Evolutionary conservation across 2,888 invertebrate species (phyloP).

Genomic region (Steromphala cineraria): DNA sequence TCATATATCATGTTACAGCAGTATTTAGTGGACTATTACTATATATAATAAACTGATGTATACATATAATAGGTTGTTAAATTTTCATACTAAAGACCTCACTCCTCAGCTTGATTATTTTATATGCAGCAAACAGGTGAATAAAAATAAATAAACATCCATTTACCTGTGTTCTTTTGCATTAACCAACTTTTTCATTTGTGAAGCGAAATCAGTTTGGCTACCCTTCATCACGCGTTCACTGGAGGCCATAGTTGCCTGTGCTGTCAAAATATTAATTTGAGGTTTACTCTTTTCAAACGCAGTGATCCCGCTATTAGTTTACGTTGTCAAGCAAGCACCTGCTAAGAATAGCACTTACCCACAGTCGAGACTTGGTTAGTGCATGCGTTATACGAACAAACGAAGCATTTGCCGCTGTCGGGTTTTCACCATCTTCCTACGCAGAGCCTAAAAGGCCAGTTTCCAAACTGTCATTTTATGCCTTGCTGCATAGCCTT

Average conservation of each 20-base stretch:
- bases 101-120: too few species aligned
- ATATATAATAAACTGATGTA: too few species aligned
- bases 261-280: not conserved
- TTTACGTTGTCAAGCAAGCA: constrained; percentile 30
- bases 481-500: too few species aligned
- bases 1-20: too few species aligned
- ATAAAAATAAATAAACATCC: too few species aligned
- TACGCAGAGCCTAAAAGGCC: too few species aligned
- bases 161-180: constrained; percentile 70
- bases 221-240: constrained; percentile 67
- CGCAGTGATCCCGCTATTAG: not conserved
- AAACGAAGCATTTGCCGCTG: not conserved
- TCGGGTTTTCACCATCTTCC: too few species aligned
- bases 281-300: not conserved
- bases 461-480: too few species aligned
- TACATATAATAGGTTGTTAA: too few species aligned
- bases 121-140: too few species aligned
- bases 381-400: not conserved
- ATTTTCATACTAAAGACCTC: too few species aligned
- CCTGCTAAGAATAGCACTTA: constrained; percentile 1
- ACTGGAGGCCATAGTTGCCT: constrained; percentile 40
- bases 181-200: constrained; percentile 71
- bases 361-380: not conserved
- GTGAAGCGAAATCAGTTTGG: constrained; percentile 61
- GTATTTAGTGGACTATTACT: too few species aligned